Conservation (phyloP, 2,888 invertebrate species). For the Hirtodrosophila trivittata region DNA sequence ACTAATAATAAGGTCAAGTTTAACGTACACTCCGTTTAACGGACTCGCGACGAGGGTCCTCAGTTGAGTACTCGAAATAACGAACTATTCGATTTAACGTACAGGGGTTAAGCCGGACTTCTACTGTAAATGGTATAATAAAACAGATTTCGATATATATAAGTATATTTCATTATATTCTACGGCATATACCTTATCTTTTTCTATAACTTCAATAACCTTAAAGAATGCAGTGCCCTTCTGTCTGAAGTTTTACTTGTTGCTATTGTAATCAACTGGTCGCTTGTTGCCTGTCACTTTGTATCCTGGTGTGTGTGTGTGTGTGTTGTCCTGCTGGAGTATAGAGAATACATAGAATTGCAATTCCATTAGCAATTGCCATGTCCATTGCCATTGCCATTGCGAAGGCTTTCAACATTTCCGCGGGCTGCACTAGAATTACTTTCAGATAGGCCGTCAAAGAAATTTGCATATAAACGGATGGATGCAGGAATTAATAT, state of each 20-base stretch:
- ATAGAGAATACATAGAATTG: slow-evolving; percentile 4
- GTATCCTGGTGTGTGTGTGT: slow-evolving; percentile 2
- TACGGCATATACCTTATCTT: no score
- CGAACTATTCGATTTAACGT: no score
- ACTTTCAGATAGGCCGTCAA: slow-evolving; percentile 46
- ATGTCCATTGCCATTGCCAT: slow-evolving; percentile 14
- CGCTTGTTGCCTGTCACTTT: slow-evolving; percentile 45
- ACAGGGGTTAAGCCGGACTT: no score
- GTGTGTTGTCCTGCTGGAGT: slow-evolving; percentile 26
- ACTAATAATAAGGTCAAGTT: no score
- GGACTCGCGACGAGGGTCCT: no score
- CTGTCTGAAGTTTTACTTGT: background rate
- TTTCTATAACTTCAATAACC: no score
- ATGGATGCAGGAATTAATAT: slow-evolving; percentile 71
- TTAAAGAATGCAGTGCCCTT: background rate
- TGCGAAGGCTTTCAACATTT: slow-evolving; percentile 64
- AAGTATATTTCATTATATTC: no score
- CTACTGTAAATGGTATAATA: no score
- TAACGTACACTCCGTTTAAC: no score
- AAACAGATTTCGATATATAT: no score
- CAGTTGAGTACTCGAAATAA: no score
- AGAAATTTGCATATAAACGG: slow-evolving; percentile 70
- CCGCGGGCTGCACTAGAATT: slow-evolving; percentile 62
- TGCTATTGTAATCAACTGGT: slow-evolving; percentile 40
- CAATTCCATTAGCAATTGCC: slow-evolving; percentile 32